Conservation (phyloP, 2,888 invertebrate genomes). For the Malthinus flaveolus region DNA sequence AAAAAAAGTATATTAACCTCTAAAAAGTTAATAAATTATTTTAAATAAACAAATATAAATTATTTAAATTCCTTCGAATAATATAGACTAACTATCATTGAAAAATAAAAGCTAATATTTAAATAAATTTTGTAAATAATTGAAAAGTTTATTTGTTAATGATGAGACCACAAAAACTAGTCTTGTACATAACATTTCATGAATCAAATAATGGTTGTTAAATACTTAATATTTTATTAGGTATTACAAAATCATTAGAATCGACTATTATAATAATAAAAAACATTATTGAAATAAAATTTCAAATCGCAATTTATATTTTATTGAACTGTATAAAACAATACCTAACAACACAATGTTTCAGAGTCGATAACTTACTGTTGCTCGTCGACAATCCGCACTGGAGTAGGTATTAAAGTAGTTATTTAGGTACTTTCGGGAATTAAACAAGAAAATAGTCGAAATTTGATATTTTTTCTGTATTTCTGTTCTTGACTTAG, state of each 20-base stretch:
- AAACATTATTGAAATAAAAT: conserved; percentile 23
- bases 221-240: conserved; percentile 26
- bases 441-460: no score
- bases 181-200: conserved; percentile 27
- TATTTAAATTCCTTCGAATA: no score
- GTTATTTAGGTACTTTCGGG: no score
- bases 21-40: no score
- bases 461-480: no score
- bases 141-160: background rate
- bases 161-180: background rate
- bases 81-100: background rate
- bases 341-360: no score
- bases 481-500: no score
- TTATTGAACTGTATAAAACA: background rate
- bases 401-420: no score
- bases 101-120: no score
- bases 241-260: conserved; percentile 20
- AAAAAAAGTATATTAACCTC: background rate
- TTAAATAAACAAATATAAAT: no score
- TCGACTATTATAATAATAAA: conserved; percentile 17
- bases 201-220: conserved; percentile 23
- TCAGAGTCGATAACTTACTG: no score
- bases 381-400: no score
- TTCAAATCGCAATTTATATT: background rate
- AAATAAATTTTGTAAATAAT: background rate